These are phyloP conservation scores for Eunapius fragilis DNA, from an alignment of 37 sponge, comb jelly and placozoan genomes.

Conservation along the genomic window DNA sequence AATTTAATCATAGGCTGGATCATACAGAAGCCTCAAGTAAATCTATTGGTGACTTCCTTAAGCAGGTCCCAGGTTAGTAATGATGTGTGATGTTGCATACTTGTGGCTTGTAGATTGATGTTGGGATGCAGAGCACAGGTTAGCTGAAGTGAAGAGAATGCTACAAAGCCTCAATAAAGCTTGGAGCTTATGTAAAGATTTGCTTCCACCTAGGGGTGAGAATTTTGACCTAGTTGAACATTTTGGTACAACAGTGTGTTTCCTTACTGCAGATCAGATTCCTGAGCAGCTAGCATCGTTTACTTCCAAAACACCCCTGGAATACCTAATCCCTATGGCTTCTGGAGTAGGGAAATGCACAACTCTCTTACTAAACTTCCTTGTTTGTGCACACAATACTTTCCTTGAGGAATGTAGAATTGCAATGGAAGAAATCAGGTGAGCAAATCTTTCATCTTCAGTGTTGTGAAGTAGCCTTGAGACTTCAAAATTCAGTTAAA, in stretches of 20 bases:
- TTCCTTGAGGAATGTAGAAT: slow-evolving; percentile 59
- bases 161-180: slow-evolving; percentile 50
- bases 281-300: neutral
- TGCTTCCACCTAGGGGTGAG: slow-evolving; percentile 45
- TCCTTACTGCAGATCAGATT: slow-evolving; percentile 40
- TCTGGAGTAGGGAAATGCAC: slow-evolving; percentile 62
- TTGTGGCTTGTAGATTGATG: no score
- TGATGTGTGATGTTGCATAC: no score
- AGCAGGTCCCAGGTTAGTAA: neutral
- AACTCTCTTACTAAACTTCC: slow-evolving; percentile 60
- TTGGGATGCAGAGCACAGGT: slow-evolving; percentile 13
- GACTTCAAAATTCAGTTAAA: no score
- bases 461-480: no score
- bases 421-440: neutral
- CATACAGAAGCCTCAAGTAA: slow-evolving; percentile 21
- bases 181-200: slow-evolving; percentile 59
- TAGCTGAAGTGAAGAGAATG: slow-evolving; percentile 13
- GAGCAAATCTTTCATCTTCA: no score
- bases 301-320: slow-evolving; percentile 24
- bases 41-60: slow-evolving; percentile 45
- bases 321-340: slow-evolving; percentile 67
- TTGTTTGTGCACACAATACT: slow-evolving; percentile 63
- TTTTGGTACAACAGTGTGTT: slow-evolving; percentile 19
- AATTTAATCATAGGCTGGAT: slow-evolving; percentile 40
- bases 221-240: neutral